Base-by-base conservation (phyloP, 1,140 invertebrate genomes). In the Dreissena polymorpha region DNA sequence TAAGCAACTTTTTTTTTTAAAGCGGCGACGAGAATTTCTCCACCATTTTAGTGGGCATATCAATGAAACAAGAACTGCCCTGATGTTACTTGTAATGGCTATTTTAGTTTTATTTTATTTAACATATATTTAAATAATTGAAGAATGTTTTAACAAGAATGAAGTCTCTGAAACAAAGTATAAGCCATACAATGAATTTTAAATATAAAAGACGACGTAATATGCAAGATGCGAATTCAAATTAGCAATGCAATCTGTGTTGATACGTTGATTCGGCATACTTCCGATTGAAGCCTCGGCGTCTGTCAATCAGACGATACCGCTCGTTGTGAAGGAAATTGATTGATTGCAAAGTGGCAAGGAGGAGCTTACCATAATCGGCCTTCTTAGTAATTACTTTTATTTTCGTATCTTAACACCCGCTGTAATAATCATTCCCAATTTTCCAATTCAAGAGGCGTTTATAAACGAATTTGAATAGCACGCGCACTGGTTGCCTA, bases 291-390 rank as follows among this genome's bases (percentile, higher is more conserved):
- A 55, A 65, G 16, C 27, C 75, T 53, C 64, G n/a, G 14, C n/a
- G 16, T 51, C 75, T 77, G 75, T 77, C 75, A 77, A 77, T 77
- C 75, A 77, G 64, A 65, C n/a, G 21, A 23, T 23, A 64, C 39
- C 57, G 65, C 64, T 67, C 12, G 27, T 14, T 65, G 75, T 12
- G 75, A 60, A 18, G 29, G 63, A 50, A 77, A 67, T 77, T 77
- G 75, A 77, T 77, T 77, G 75, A 77, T 77, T 67, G 75, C 23
- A 39, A 25, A 5, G 27, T 65, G 39, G 64, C 73, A 60, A 75
- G 73, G 73, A 63, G 73, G 73, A 75, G 73, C 73, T 77, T 67
- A 67, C 75, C 16, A n/a, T 68, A 60, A 77, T 68, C 21, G 63
- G 53, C 75, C 27, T 23, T 50, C 53, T 77, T 55, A 27, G 64